Percentiles rank a stretch among this genome's conserved stretches.
These are phyloP conservation scores for Branchellion lobata DNA, from an alignment of 2,888 invertebrate genomes.

Conservation along the genomic window DNA sequence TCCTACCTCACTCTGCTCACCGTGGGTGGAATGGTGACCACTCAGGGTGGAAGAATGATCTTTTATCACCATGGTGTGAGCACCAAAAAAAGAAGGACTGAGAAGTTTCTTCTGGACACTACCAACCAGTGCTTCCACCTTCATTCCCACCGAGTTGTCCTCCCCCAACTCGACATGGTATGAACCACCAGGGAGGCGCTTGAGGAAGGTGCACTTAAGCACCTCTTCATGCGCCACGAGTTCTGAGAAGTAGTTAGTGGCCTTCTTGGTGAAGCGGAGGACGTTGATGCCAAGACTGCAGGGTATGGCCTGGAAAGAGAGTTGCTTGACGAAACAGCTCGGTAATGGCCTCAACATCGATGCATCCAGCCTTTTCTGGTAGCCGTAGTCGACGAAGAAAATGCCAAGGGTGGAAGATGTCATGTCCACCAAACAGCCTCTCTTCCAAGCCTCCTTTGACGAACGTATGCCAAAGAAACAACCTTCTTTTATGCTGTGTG, in stretches of 20 bases:
- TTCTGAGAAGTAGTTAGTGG: neutral
- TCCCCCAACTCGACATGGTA: neutral
- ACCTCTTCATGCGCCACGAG: neutral
- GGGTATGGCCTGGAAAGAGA: constrained; percentile 10
- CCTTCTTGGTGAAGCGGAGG: neutral
- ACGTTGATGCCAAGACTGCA: neutral
- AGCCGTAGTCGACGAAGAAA: constrained; percentile 4
- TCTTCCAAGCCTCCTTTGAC: neutral
- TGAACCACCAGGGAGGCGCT: neutral
- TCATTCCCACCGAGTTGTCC: neutral
- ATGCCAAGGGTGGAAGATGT: neutral
- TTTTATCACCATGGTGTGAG: too few species aligned
- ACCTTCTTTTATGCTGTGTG: neutral
- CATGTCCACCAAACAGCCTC: neutral
- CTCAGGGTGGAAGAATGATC: too few species aligned
- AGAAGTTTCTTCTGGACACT: too few species aligned
- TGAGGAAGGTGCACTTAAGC: neutral
- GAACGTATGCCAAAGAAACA: neutral
- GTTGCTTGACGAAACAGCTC: neutral
- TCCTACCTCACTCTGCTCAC: too few species aligned
- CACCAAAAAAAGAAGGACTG: too few species aligned
- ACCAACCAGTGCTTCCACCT: neutral
- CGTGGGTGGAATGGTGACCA: too few species aligned
- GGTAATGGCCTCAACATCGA: neutral
- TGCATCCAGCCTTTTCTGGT: neutral